Evolutionary conservation across 2,888 invertebrate species (phyloP), one percentile per base, ranked within the genome.

Genomic region (Melanophora roralis): DNA sequence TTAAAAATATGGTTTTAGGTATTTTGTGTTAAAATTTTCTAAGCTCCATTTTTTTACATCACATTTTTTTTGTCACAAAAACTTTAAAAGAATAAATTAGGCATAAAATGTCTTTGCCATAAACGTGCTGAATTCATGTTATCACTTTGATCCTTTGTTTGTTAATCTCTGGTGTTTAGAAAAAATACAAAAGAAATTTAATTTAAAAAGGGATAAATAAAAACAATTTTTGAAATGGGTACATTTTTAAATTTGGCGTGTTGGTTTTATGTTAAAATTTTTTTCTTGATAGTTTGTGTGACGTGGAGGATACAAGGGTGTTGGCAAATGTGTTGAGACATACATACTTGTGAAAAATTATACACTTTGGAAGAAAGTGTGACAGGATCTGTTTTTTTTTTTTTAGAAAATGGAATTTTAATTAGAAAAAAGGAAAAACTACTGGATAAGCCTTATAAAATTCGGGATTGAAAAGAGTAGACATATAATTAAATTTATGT

Each of bases 1-100:
- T 79, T 77, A 82, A 81, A 77, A 82, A 82, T 77, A 79, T 74
- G 73, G 68, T 69, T 51, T 69, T 57, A 60, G 62, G 73, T 73
- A 40, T 78, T 57, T 64, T n/a, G n/a, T n/a, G n/a, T n/a, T n/a
- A n/a, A n/a, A 68, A 57, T 55, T 49, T 40, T 53, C 12, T 73
- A 19, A 21, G 21, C 40, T 60, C 60, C 36, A 38, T 45, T 36
- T 32, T 67, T 60, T 67, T 55, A 51, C 51, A n/a, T 19, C n/a
- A 34, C n/a, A 27, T 38, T 16, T 34, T 45, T 53, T 6, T 16
- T 9, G 2, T 32, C 6, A 53, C 40, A 59, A 34, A 38, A 38
- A 36, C 53, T n/a, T 40, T 12, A 40, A 51, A 49, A 8, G 49
- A 47, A 69, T 64, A 65, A 47, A 55, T 68, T 64, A 49, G 49